These are phyloP conservation scores for Chaetophractus vellerosus DNA, from an alignment of 2,797 vertebrate genomes.

Conservation along the genomic window DNA sequence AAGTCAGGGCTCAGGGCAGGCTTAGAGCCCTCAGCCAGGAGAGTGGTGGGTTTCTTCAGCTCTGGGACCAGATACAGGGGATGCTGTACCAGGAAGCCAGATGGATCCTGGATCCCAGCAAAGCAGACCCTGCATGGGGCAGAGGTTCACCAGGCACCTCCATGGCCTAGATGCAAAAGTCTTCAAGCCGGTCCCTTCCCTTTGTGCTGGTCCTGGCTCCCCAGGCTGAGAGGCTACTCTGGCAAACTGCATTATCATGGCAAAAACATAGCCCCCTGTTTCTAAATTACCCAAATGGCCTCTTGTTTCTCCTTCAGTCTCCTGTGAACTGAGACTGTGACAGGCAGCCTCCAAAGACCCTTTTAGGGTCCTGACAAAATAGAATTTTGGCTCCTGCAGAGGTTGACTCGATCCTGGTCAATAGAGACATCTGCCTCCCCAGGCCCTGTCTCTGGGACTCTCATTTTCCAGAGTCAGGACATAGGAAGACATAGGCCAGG, in stretches of 20 bases:
- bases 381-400: neutral
- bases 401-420: neutral
- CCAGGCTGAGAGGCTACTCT: neutral
- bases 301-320: conserved; percentile 17
- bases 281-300: neutral
- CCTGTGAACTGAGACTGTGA: neutral
- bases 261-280: neutral
- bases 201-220: neutral
- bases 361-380: neutral
- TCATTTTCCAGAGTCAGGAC: conserved; percentile 34
- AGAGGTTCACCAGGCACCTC: neutral
- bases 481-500: neutral
- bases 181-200: neutral
- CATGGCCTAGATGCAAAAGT: conserved; percentile 27
- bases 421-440: neutral
- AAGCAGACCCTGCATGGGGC: neutral
- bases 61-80: neutral
- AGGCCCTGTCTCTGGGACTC: neutral
- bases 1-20: neutral
- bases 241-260: neutral
- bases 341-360: neutral
- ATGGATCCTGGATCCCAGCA: neutral
- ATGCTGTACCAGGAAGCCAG: conserved; percentile 1
- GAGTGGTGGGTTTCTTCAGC: neutral
- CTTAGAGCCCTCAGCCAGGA: neutral